A percentile compares a stretch with the other conserved stretches of the same genome.
Evolutionary conservation across 2,797 vertebrate species (phyloP).

Genomic region (Enteromius treurensis): DNA sequence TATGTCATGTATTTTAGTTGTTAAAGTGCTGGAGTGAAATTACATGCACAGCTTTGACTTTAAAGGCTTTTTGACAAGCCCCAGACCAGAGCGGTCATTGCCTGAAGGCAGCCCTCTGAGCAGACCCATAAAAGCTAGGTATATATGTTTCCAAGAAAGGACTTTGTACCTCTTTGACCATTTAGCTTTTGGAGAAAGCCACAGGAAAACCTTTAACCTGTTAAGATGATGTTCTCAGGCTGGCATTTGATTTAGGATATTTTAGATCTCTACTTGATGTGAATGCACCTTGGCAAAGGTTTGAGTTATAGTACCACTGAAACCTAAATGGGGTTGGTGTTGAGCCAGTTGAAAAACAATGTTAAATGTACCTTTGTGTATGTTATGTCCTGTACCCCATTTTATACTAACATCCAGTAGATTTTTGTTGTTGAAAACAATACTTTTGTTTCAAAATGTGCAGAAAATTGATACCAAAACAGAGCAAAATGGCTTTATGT

Average conservation of each 20-base stretch:
- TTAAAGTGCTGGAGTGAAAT: constrained; percentile 44
- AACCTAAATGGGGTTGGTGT: not conserved
- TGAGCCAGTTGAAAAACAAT: not conserved
- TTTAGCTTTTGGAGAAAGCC: constrained; percentile 22
- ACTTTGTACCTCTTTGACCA: constrained; percentile 11
- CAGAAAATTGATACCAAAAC: not conserved
- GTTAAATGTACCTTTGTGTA: no score
- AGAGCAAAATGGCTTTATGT: not conserved
- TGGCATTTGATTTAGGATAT: constrained; percentile 14
- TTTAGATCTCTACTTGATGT: not conserved
- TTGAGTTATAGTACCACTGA: constrained; percentile 19
- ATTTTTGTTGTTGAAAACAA: not conserved
- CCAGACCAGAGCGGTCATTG: constrained; percentile 38
- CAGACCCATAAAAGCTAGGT: constrained; percentile 45
- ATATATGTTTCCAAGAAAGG: constrained; percentile 41
- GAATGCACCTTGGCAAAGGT: constrained; percentile 30
- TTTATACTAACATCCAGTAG: not conserved
- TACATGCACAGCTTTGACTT: constrained; percentile 34
- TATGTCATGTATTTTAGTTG: constrained; percentile 21
- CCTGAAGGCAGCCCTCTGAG: constrained; percentile 35
- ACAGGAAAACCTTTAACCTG: constrained; percentile 31
- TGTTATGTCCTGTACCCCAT: not conserved
- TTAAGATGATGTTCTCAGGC: constrained; percentile 19
- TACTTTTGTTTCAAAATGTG: not conserved
- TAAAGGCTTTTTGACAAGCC: constrained; percentile 49